Base-by-base conservation (phyloP, 2,888 invertebrate species). In the Heliothis peltigera region DNA sequence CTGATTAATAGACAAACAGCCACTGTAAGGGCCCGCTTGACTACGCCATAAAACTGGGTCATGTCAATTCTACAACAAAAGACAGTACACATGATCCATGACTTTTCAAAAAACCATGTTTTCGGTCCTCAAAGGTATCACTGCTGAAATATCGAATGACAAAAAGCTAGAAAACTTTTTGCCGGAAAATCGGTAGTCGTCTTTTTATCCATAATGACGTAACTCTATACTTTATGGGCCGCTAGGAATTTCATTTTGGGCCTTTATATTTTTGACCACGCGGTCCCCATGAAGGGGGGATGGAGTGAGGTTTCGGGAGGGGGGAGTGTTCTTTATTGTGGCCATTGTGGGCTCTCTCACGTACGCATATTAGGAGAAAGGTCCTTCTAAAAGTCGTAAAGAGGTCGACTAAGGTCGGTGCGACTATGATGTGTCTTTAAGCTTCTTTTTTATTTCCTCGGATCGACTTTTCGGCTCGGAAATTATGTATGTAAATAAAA, bases 231-330 rank as follows among this genome's bases (percentile, higher is more conserved):
- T 91, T 92, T 93, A 92, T 89, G 89, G 88, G 85, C 84, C 82
- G 84, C 80, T 77, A 82, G 89, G 92, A 92, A 93, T 94, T 93
- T 93, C 89, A 93, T 93, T 93, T 93, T 84, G 75, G 85, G 82
- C 89, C 88, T 91, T 91, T 92, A 89, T 90, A 90, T 91, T 91
- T 92, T 92, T 92, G 92, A 92, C 92, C 92, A 90, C 85, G 84
- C 76, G 65, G 80, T 82, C 77, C 84, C 70, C 68, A 68, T 66
- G 69, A 71, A 61, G 42, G 66, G 65, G 57, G 52, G 67, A n/a
- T n/a, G n/a, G n/a, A n/a, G 52, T 21, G 54, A 55, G 51, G 67
- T 58, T 56, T 48, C 12, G 25, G 61, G 57, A 61, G 54, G 74
- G 69, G 63, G 69, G 70, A 72, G 67, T 79, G 84, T 86, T 89